phyloP scores from a whole-genome alignment of 2,113 vertebrate genomes.

The Egretta garzetta region DNA sequence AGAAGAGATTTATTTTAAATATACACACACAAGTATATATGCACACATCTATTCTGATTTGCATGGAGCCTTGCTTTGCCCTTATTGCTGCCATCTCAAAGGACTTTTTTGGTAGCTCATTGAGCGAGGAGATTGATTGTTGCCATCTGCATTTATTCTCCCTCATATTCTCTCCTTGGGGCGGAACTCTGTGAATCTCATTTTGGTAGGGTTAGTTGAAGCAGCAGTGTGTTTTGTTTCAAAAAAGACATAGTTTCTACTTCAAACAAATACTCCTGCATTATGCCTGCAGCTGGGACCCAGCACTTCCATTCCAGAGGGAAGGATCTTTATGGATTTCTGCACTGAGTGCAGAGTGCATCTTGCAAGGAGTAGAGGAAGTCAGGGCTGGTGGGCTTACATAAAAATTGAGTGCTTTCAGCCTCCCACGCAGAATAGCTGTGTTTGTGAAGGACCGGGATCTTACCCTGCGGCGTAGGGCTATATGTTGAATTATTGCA shows the following conservation, averaged over 20 bases:
- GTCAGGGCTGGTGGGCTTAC: background rate
- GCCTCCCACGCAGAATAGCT: background rate
- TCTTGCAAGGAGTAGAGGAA: background rate
- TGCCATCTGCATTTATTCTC: background rate
- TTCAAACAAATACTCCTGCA: background rate
- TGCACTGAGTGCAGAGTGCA: background rate
- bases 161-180: background rate
- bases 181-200: background rate
- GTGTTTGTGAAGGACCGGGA: background rate
- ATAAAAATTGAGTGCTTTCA: background rate
- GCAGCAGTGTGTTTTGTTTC: background rate
- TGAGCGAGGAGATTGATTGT: background rate
- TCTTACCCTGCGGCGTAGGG: background rate
- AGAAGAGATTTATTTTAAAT: constrained; percentile 32
- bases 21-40: background rate
- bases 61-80: background rate
- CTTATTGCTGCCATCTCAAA: background rate
- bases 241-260: background rate
- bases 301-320: background rate
- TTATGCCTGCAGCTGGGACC: background rate
- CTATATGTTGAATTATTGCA: background rate
- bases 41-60: background rate
- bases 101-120: background rate
- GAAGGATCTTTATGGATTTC: background rate
- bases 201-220: background rate